Percentiles rank a stretch among this genome's conserved stretches.
Evolutionary conservation across 2,113 vertebrate genomes (phyloP).

Genomic region (Thamnophis sirtalis): DNA sequence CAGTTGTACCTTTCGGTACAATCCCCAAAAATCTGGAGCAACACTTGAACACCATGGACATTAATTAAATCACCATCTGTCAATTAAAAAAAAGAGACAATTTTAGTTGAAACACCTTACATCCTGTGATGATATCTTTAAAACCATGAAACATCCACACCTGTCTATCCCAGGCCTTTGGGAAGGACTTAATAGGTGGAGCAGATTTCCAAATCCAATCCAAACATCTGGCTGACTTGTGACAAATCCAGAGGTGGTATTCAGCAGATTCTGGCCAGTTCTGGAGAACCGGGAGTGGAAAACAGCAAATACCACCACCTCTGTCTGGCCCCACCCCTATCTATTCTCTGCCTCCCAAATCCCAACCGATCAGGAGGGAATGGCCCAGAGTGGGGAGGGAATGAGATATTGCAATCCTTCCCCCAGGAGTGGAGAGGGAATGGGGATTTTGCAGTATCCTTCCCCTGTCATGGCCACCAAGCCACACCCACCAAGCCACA

Average conservation of each 20-base stretch:
- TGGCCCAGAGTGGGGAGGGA: too few relatives aligned
- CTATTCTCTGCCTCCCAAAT: too few relatives aligned
- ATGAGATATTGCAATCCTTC: too few relatives aligned
- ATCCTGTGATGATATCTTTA: neutral
- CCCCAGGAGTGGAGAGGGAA: too few relatives aligned
- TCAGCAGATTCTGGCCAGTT: too few relatives aligned
- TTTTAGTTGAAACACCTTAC: neutral
- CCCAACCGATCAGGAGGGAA: too few relatives aligned
- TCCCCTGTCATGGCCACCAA: too few relatives aligned
- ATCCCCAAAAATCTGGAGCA: neutral
- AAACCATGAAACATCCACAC: neutral
- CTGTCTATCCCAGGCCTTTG: neutral
- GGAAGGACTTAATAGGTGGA: neutral
- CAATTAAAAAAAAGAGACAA: neutral
- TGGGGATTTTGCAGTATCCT: too few relatives aligned
- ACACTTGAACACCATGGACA: neutral
- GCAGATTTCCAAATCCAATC: neutral
- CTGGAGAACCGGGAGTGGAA: too few relatives aligned
- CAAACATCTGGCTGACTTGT: neutral
- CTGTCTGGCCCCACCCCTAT: too few relatives aligned
- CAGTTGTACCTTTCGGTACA: neutral
- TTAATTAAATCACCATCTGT: neutral
- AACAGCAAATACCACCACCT: too few relatives aligned
- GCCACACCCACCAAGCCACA: too few relatives aligned
- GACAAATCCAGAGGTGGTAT: neutral